Evolutionary conservation across 2,888 invertebrate species (phyloP), one percentile per base, ranked within the genome.

Genomic region (Metallyticus violacea): DNA sequence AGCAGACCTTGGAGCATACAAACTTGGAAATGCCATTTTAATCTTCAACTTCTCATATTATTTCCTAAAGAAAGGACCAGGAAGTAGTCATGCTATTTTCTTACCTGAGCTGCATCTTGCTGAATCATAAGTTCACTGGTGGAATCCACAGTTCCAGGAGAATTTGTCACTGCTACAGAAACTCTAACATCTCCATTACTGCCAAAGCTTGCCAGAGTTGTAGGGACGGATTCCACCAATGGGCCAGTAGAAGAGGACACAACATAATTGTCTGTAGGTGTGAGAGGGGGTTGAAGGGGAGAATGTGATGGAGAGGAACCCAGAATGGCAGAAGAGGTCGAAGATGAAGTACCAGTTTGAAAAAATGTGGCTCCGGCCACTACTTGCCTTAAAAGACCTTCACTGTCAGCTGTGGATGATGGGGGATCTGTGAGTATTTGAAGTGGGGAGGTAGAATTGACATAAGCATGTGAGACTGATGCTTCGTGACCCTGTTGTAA

Each of bases 41-140:
- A n/a, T n/a, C n/a, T n/a, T n/a, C n/a, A n/a, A n/a, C n/a, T n/a
- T n/a, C n/a, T n/a, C n/a, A n/a, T n/a, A n/a, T n/a, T n/a, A n/a
- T n/a, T n/a, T n/a, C n/a, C n/a, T n/a, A n/a, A 79, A 79, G 27
- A 79, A 79, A 28, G 4, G 6, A 7, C 6, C 28, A n/a, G 22
- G 22, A 79, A 15, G 15, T 79, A 3, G 3, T 79, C 26, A 28
- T 22, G 1, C 22, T 80, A 28, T n/a, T 27, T 81, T 77, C 27
- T 9, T 80, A 85, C 85, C 80, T 85, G 80, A 25, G 27, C 29
- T 76, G 79, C 26, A 7, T 85, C 27, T 40, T 25, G 85, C 28
- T 82, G 83, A 26, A 86, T 86, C 82, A 86, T 82, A 5, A 86
- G 27, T n/a, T 86, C 86, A 30, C 82, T 86, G 27, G 82, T 79